Evolutionary conservation across 1,140 invertebrate genomes (phyloP).

Genomic region (Polypedilum vanderplanki): DNA sequence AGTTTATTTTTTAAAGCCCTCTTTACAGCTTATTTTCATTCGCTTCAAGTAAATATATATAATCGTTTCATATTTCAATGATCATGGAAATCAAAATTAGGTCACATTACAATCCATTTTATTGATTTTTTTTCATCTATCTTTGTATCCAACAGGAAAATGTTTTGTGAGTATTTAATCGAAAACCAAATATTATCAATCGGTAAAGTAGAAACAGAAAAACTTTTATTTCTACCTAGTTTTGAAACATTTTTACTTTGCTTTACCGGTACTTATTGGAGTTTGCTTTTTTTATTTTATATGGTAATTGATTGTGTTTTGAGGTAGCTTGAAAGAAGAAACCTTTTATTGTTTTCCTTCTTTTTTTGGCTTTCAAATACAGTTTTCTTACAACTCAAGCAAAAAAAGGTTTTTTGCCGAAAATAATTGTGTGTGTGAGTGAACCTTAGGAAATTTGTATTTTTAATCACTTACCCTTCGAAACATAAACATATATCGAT

Average conservation of each 20-base stretch:
- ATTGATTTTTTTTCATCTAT: not conserved
- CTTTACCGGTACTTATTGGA: no score
- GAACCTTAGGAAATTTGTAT: not conserved
- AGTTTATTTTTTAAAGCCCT: not conserved
- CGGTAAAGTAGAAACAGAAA: no score
- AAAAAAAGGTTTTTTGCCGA: not conserved
- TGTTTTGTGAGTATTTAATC: not conserved
- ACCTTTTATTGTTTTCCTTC: not conserved
- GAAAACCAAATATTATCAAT: not conserved
- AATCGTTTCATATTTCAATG: conserved; percentile 10
- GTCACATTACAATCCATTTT: not conserved
- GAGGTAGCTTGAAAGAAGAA: not conserved
- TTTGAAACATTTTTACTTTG: no score
- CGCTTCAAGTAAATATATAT: no score
- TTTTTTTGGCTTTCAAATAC: not conserved
- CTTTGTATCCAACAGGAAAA: not conserved
- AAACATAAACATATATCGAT: conserved; percentile 82
- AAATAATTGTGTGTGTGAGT: not conserved
- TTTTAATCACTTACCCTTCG: conserved; percentile 63
- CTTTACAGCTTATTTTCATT: not conserved
- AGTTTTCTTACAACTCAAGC: not conserved
- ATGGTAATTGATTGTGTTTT: no score
- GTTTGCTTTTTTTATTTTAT: no score
- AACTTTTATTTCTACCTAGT: no score
- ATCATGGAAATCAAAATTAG: not conserved